Evolutionary conservation across 2,797 vertebrate genomes (phyloP), one percentile per base, ranked within the genome.

Genomic region (Pipistrellus pygmaeus): DNA sequence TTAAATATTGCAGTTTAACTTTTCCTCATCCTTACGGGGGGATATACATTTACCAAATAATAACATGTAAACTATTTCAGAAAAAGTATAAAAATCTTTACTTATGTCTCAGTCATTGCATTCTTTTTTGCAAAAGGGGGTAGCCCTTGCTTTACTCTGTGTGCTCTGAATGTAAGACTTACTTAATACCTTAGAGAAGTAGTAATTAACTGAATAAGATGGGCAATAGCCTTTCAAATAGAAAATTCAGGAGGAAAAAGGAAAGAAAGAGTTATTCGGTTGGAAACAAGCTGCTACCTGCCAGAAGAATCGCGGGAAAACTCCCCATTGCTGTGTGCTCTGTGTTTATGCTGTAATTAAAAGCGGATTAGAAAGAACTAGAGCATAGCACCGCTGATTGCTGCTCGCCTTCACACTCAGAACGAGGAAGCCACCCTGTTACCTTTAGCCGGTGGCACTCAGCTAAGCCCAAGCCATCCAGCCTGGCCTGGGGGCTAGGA

Each of bases 341-440:
- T 95, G 93, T 97, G 96, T 97, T 98, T 97, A 94, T 93, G 68
- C 84, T 97, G 95, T 97, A 97, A 98, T 98, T 98, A 98, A 97
- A 98, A 97, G 93, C 27, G 96, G 97, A 97, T 97, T 98, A 98
- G 94, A 96, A 96, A 14, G 76, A 98, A 41, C 4, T 51, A 23
- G 97, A 97, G 97, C 97, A 93, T 92, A 9, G 96, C 97, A 96
- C 95, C 81, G 95, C 93, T 20, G 53, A 97, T 92, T 76, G 73
- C 85, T 95, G 57, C 95, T 97, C 68, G 68, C 95, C 92, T 95
- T 97, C 44, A 20, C 27, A 3, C 95, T 96, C 78, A 32, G 93
- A 23, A 23, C 21, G 8, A 55, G 53, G 53, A 55, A 55, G 53
- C 53, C 53, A 55, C 53, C 53, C 7, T 3, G 20, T 55, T 55